Conservation (phyloP, 2,888 invertebrate genomes). For the Lepeophtheirus nordmannii region DNA sequence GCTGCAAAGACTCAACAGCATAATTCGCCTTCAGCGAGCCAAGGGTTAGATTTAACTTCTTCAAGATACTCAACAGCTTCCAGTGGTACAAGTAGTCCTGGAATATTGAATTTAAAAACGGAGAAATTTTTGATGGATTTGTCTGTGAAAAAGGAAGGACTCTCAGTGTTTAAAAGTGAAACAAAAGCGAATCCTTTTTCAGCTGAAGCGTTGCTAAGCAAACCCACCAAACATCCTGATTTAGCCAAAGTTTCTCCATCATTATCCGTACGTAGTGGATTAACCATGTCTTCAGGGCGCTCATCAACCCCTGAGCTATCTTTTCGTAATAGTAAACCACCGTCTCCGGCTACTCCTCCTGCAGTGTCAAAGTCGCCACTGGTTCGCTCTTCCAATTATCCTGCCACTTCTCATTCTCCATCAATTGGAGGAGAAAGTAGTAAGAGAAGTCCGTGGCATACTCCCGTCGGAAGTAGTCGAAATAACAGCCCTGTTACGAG, state of each 20-base stretch:
- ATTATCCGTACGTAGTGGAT: not conserved
- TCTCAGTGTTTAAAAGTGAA: not conserved
- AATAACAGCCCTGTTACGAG: not conserved
- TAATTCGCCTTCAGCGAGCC: not conserved
- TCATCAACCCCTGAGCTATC: not conserved
- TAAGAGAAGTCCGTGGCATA: slow-evolving; percentile 19
- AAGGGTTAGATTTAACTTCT: not conserved
- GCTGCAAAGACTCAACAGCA: not conserved
- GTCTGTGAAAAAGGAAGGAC: not conserved
- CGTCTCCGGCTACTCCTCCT: not conserved
- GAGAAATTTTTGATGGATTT: not conserved
- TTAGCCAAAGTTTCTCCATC: slow-evolving; percentile 15
- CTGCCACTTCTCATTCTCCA: not conserved
- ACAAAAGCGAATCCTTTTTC: slow-evolving; percentile 18
- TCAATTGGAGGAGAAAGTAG: not conserved
- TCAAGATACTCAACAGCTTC: no score
- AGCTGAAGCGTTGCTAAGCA: slow-evolving; percentile 19
- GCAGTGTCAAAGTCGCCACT: not conserved
- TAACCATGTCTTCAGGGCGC: not conserved
- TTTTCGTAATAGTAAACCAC: not conserved
- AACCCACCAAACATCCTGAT: slow-evolving; percentile 14
- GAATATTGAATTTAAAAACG: not conserved
- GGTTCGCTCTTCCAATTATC: not conserved
- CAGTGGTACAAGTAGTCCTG: not conserved
- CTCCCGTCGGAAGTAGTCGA: slow-evolving; percentile 3